Conservation (phyloP, 2,888 invertebrate genomes). For the Orchestes rusci region DNA sequence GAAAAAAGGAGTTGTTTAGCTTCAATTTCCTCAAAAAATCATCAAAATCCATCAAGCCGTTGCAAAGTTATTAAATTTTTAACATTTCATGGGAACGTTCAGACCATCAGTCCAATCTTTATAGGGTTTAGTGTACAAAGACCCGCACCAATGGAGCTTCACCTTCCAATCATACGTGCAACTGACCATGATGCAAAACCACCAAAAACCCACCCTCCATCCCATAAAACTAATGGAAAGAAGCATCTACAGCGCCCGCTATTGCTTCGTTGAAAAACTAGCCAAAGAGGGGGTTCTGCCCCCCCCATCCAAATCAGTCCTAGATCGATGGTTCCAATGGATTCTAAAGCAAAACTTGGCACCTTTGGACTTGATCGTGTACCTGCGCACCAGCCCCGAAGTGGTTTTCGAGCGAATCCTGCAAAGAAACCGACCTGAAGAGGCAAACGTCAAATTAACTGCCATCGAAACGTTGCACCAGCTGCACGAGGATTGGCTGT, state of each 20-base stretch:
- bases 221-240: constrained; percentile 62
- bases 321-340: constrained; percentile 72
- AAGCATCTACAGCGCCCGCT: constrained; percentile 47
- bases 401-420: constrained; percentile 63
- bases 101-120: no score
- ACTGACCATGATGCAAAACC: constrained; percentile 69
- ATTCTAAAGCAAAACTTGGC: constrained; percentile 56
- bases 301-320: constrained; percentile 59
- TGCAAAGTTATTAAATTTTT: no score
- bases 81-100: no score
- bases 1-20: no score
- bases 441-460: constrained; percentile 61
- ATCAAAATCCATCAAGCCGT: no score
- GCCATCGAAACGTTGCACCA: constrained; percentile 62
- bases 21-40: no score
- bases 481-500: constrained; percentile 66
- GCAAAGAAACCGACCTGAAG: constrained; percentile 63
- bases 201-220: constrained; percentile 47
- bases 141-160: constrained; percentile 67
- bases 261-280: constrained; percentile 73
- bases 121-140: constrained; percentile 55
- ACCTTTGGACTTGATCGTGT: constrained; percentile 69
- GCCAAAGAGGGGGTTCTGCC: constrained; percentile 55
- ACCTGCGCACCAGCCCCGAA: constrained; percentile 66
- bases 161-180: constrained; percentile 80